Percentiles rank a stretch among this genome's conserved stretches.
These are phyloP conservation scores for Chaenocephalus aceratus DNA, from an alignment of 2,113 vertebrate species.

Conservation along the genomic window DNA sequence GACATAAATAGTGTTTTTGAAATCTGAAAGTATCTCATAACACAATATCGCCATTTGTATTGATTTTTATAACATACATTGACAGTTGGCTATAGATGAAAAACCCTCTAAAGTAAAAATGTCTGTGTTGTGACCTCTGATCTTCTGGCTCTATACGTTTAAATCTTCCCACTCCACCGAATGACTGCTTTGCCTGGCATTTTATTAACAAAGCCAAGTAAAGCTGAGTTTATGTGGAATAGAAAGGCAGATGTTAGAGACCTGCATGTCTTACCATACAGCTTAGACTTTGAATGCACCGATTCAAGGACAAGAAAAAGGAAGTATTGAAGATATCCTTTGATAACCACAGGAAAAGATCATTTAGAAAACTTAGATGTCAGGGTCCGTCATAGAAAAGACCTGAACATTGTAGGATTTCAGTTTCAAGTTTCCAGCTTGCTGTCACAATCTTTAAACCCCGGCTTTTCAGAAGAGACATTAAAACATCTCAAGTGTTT, in stretches of 20 bases:
- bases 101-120: background rate
- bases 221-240: slow-evolving; percentile 7
- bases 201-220: background rate
- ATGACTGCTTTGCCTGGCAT: too few species aligned
- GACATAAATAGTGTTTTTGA: too few species aligned
- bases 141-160: too few species aligned
- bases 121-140: too few species aligned
- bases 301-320: slow-evolving; percentile 22
- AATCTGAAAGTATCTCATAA: too few species aligned
- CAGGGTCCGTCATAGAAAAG: background rate
- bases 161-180: too few species aligned
- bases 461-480: slow-evolving; percentile 7
- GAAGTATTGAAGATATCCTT: background rate
- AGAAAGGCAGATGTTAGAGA: slow-evolving; percentile 9
- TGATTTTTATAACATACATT: background rate
- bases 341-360: background rate
- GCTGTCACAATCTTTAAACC: slow-evolving; percentile 27
- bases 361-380: background rate
- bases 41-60: too few species aligned
- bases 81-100: background rate
- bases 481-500: background rate
- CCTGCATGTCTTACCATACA: background rate
- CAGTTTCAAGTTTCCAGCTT: background rate
- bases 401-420: slow-evolving; percentile 1
- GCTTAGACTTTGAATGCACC: slow-evolving; percentile 13